Percentiles rank a stretch among this genome's conserved stretches.
Conservation (phyloP, 2,888 invertebrate genomes). For the Chalcosyrphus nemorum region DNA sequence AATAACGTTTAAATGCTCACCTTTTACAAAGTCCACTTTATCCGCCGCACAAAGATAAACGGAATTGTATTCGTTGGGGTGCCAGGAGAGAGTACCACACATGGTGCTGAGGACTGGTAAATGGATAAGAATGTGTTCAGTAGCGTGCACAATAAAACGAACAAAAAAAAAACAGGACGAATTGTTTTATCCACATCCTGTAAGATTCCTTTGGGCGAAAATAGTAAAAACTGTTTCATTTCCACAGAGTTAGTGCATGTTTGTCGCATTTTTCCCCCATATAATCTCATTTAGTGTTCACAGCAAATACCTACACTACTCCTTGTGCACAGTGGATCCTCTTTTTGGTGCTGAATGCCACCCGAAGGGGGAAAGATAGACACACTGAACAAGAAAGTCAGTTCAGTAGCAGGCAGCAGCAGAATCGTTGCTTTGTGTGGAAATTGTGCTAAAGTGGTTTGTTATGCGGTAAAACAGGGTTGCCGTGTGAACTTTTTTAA, state of each 20-base stretch:
- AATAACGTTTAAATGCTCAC: conserved; percentile 59
- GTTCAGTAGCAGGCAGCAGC: no score
- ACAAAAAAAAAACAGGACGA: conserved; percentile 4
- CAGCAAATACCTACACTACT: conserved; percentile 36
- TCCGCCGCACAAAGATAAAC: conserved; percentile 55
- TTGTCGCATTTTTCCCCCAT: conserved; percentile 45
- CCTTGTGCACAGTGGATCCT: neutral
- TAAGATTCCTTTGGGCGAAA: conserved; percentile 36
- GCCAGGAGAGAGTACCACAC: conserved; percentile 6
- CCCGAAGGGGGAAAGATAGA: neutral
- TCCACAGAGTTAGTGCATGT: conserved; percentile 23
- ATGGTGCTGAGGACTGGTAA: neutral
- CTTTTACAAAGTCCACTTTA: conserved; percentile 63
- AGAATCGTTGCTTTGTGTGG: conserved; percentile 26
- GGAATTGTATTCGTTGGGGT: conserved; percentile 32
- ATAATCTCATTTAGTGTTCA: conserved; percentile 68
- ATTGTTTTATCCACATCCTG: conserved; percentile 65
- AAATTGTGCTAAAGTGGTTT: conserved; percentile 52
- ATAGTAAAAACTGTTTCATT: conserved; percentile 29
- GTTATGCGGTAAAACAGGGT: conserved; percentile 3
- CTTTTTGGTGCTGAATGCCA: conserved; percentile 3
- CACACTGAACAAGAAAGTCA: conserved; percentile 26
- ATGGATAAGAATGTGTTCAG: conserved; percentile 1
- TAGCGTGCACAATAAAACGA: neutral
- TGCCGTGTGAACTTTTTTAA: conserved; percentile 20